Evolutionary conservation across 2,113 vertebrate species (phyloP), one percentile per base, ranked within the genome.

Genomic region (Embiotoca jacksoni): DNA sequence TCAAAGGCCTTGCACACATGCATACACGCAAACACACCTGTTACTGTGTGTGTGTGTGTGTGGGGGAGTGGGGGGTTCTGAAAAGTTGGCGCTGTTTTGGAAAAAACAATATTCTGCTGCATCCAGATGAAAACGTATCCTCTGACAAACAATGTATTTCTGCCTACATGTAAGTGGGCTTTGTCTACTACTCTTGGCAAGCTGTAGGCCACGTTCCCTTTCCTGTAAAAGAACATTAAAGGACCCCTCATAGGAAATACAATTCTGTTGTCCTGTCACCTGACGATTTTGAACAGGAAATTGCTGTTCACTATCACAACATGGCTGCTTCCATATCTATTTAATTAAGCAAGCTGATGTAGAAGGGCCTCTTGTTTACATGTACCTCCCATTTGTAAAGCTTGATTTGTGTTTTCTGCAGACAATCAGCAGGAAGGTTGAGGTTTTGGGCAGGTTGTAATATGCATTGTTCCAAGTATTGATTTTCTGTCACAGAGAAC

Each of bases 401-500:
- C 53, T 61, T 35, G 30, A 9, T 72, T 60, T 49, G 39, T 78
- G 47, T 57, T 69, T 75, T 63, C 41, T 61, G 39, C 58, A 67
- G 62, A 62, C 31, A 53, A 35, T 32, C 16, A 39, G 46, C 37
- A 53, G 23, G 14, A n/a, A 39, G n/a, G 14, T 57, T 73, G 47
- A 53, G 8, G 3, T 63, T 68, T 63, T 41, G 8, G 46, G 33
- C 61, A n/a, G 36, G n/a, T 50, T 74, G 37, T 75, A 60, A 80
- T 8, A 77, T 76, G 15, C 58, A 52, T 52, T 57, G 10, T 62
- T 78, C 11, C 55, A 57, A 30, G 5, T 74, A 87, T 90, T 60
- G 86, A 81, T 90, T 84, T 88, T 77, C 69, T 87, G 72, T 73
- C 75, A 65, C 55, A 60, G 53, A 44, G 15, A 73, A 65, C 80